Base-by-base conservation (phyloP, 2,797 vertebrate genomes). In the Hypotaenidia okinawae region DNA sequence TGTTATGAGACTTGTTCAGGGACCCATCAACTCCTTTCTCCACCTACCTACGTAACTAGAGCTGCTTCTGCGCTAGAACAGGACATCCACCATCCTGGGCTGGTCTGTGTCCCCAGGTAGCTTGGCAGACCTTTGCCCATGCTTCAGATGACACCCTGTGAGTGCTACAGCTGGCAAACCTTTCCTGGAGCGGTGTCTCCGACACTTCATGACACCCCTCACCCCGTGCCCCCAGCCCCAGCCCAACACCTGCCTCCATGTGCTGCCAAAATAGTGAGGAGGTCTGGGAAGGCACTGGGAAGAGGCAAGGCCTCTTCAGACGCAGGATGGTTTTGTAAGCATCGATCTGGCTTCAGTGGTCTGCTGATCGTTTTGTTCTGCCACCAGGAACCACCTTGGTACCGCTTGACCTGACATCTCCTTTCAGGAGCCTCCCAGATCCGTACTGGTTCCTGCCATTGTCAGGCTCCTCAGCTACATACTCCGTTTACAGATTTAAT, bases 21-120 rank as follows among this genome's bases (percentile, higher is more conserved):
- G n/a, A 81, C 66, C 75, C 67, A 61, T 7, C 18, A 13, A 23
- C 24, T n/a, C 10, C 15, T 16, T 64, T 37, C 57, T 39, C 17
- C 18, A 75, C 59, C 66, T 9, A 16, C 58, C 68, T 13, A 5
- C 0, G 6, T 6, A n/a, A 35, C 22, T 43, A 0, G 0, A 52
- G 55, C 62, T 63, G 62, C 24, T 66, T 21, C 73, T 37, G 51
- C 1, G 9, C 75, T 27, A 19, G 33, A 47, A 45, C n/a, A 16
- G 70, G 28, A 80, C 57, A n/a, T n/a, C 17, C 43, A 4, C 28
- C 13, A 4, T 16, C 4, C 76, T 13, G 15, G 5, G 28, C 58
- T 0, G 3, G 11, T 24, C 54, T 24, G 32, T 64, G 49, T 28
- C 28, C 52, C 32, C 64, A 17, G 16, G 61, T 43, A 58, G 76